These are phyloP conservation scores for Malurus elegans DNA, from an alignment of 2,113 vertebrate species.

Conservation along the genomic window DNA sequence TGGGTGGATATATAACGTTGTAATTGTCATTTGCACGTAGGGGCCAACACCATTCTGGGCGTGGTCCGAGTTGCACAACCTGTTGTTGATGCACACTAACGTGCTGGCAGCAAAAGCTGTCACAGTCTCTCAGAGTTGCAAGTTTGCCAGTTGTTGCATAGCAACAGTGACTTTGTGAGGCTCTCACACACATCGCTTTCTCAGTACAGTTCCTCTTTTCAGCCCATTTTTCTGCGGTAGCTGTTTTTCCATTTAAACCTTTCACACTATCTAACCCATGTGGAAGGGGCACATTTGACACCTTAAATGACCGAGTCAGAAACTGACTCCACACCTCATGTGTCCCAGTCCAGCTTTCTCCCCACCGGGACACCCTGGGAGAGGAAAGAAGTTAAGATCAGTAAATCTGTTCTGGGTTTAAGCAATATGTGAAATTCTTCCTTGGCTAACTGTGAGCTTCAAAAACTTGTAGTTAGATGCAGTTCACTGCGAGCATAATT, in stretches of 20 bases:
- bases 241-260: neutral
- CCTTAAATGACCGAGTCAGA: neutral
- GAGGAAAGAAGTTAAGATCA: neutral
- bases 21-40: neutral
- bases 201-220: neutral
- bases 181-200: neutral
- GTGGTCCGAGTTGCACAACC: neutral
- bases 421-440: neutral
- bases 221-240: neutral
- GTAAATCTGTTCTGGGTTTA: neutral
- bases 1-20: neutral
- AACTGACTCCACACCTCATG: neutral
- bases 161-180: neutral
- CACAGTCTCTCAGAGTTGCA: neutral
- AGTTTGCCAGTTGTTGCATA: neutral
- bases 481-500: neutral
- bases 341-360: neutral
- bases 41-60: neutral
- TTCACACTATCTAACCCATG: neutral
- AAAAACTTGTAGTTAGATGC: neutral
- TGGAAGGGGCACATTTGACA: neutral
- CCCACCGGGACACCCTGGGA: neutral
- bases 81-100: accelerated
- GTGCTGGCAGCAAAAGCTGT: neutral
- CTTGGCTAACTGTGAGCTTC: neutral